Base-by-base conservation (phyloP, 2,888 invertebrate species). In the Dasysyrphus albostriatus region DNA sequence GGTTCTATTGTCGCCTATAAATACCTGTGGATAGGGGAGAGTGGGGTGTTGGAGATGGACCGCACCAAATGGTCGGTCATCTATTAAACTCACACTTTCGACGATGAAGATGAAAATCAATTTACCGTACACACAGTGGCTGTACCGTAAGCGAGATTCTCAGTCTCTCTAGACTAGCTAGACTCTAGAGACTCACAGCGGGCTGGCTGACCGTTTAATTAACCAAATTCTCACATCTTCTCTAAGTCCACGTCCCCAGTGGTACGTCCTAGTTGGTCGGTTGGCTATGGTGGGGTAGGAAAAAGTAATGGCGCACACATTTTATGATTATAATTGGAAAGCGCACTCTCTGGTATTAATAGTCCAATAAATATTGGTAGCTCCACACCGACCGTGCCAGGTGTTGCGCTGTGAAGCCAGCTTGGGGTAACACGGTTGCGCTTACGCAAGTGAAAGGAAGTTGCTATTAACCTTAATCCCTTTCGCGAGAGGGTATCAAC, bases 281-380 rank as follows among this genome's bases (percentile, higher is more conserved):
- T 32, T 10, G 47, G n/a, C n/a, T n/a, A n/a, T n/a, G n/a, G 67
- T 34, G 34, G 12, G 34, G 67, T 67, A 49, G 34, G 34, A 16
- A 49, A 51, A 63, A 72, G 73, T 79, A 79, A 75, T 79, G 79
- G 72, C 59, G 78, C 87, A 78, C 78, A 69, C 83, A 83, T 87
- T 87, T 87, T 72, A 87, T 87, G 87, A 87, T 83, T 87, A 83
- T 87, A 87, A 87, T 87, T 87, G 83, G 87, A 87, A 87, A 87
- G 83, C 83, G 70, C 87, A 79, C 87, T 87, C 87, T 83, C 65
- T 24, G 78, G 83, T 29, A 75, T 78, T 87, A 87, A 87, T 87
- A 83, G 87, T 87, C 78, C 78, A 79, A 87, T 87, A 87, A 87
- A 87, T 83, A 87, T 87, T 58, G 61, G 73, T 72, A 81, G 58